A percentile compares a stretch with the other conserved stretches of the same genome.
phyloP scores from a whole-genome alignment of 1,140 invertebrate genomes.

The Tribolium castaneum region DNA sequence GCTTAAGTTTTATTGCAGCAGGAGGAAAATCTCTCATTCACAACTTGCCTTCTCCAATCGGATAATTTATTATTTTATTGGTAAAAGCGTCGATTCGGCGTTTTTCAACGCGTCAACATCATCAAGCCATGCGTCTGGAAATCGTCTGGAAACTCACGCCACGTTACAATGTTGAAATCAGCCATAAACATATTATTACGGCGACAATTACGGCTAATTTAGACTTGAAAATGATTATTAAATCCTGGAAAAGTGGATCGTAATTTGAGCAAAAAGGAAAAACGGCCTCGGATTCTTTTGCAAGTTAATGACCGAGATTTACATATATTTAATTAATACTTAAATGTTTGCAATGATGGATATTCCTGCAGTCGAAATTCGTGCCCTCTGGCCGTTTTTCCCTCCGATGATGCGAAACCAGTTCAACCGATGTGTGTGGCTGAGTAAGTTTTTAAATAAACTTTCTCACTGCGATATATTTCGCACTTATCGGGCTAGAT shows the following conservation, averaged over 20 bases:
- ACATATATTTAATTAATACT: not conserved
- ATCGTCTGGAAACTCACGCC: not conserved
- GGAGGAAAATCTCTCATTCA: not conserved
- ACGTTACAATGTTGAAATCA: not conserved
- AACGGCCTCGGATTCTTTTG: not conserved
- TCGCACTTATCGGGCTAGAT: too few relatives aligned
- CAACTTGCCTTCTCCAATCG: not conserved
- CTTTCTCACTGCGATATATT: too few relatives aligned
- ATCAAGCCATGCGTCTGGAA: slow-evolving; percentile 3
- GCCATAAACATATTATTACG: not conserved
- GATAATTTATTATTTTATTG: slow-evolving; percentile 8
- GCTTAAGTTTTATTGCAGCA: not conserved
- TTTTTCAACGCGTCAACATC: slow-evolving; percentile 18
- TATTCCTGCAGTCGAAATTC: not conserved
- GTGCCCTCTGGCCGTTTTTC: not conserved
- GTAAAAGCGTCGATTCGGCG: not conserved
- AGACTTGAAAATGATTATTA: not conserved
- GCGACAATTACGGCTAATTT: not conserved
- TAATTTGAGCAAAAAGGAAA: not conserved
- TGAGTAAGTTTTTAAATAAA: not conserved
- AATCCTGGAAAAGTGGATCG: not conserved
- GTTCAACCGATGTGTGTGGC: not conserved
- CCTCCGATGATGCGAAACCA: not conserved
- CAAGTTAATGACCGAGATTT: not conserved
- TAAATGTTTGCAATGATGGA: not conserved